Percentiles rank a stretch among this genome's conserved stretches.
These are phyloP conservation scores for Drosophila percnosoma DNA, from an alignment of 2,888 invertebrate genomes.

Conservation along the genomic window DNA sequence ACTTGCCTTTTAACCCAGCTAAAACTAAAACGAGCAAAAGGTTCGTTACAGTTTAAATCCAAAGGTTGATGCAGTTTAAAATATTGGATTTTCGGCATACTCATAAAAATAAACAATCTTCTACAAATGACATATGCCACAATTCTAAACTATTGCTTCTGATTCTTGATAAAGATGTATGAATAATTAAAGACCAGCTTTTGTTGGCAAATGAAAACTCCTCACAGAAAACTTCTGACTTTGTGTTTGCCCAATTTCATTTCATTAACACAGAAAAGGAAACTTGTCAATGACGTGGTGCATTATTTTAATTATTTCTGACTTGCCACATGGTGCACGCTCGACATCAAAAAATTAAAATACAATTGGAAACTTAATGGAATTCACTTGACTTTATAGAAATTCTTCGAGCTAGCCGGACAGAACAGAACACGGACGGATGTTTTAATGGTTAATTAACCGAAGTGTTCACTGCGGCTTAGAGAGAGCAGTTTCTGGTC, in stretches of 20 bases:
- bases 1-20: no score
- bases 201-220: background rate
- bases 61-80: background rate
- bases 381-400: constrained; percentile 10
- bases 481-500: constrained; percentile 15
- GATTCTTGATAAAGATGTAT: background rate
- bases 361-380: background rate
- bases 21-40: no score
- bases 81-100: background rate
- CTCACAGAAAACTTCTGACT: background rate
- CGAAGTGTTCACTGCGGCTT: constrained; percentile 38
- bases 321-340: constrained; percentile 22
- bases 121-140: background rate
- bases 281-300: constrained; percentile 13
- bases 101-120: background rate
- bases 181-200: background rate
- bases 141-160: background rate
- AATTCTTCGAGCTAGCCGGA: constrained; percentile 11
- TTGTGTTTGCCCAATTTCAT: constrained; percentile 12
- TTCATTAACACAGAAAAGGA: constrained; percentile 39
- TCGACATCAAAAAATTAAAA: constrained; percentile 8
- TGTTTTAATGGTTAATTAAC: constrained; percentile 69
- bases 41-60: no score
- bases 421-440: background rate
- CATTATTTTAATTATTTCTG: constrained; percentile 1